Percentiles rank a stretch among this genome's conserved stretches.
These are phyloP conservation scores for Coregonus suidteri DNA, from an alignment of 2,797 vertebrate genomes.

Conservation along the genomic window DNA sequence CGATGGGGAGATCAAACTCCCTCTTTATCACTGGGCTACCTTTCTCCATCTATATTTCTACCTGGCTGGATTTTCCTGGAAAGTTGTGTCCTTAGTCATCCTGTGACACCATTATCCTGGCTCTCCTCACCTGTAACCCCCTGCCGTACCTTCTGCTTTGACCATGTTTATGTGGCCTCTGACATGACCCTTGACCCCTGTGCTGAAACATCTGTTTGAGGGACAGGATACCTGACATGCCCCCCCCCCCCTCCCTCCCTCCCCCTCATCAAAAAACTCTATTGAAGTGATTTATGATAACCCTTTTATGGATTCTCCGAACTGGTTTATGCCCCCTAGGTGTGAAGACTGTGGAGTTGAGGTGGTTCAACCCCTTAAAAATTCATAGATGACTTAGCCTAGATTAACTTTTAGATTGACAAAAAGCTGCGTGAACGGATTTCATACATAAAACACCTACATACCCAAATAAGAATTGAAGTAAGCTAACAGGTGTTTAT, in stretches of 20 bases:
- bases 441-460: background rate
- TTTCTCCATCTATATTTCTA: background rate
- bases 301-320: constrained; percentile 24
- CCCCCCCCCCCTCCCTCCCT: constrained; percentile 44
- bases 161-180: constrained; percentile 61
- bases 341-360: constrained; percentile 6
- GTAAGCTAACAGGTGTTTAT: too few relatives aligned
- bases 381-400: background rate
- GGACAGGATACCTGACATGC: constrained; percentile 52
- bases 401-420: background rate
- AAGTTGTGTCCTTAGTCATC: constrained; percentile 27
- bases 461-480: background rate
- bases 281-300: constrained; percentile 62
- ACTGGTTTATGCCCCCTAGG: constrained; percentile 10
- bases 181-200: constrained; percentile 56
- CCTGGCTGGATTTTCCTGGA: background rate
- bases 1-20: too few relatives aligned
- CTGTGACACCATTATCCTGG: constrained; percentile 51
- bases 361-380: background rate
- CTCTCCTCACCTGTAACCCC: constrained; percentile 25
- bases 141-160: constrained; percentile 58
- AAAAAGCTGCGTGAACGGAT: background rate
- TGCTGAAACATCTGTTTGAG: constrained; percentile 71
- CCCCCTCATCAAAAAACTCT: constrained; percentile 34
- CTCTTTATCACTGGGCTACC: background rate